Conservation (phyloP, 2,113 vertebrate genomes). For the Rhegmatorhina hoffmannsi region DNA sequence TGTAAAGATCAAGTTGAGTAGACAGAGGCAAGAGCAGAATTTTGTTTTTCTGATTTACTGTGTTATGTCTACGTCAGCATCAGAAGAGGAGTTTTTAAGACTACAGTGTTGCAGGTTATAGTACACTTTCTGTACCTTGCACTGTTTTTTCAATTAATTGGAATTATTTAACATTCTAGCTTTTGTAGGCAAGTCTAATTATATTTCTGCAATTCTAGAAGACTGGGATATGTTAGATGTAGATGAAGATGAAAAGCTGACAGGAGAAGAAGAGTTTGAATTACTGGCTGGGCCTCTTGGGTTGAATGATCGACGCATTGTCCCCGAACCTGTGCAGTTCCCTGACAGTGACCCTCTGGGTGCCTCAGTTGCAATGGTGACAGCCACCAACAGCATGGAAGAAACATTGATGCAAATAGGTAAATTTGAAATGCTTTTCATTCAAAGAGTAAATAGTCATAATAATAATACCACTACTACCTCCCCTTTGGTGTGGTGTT, state of each 20-base stretch:
- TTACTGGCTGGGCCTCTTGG: conserved; percentile 91
- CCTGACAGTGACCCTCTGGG: conserved; percentile 95
- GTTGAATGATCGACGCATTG: conserved; percentile 87
- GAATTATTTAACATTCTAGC: not conserved
- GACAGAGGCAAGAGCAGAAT: not conserved
- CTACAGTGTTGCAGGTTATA: not conserved
- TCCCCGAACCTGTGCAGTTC: conserved; percentile 95
- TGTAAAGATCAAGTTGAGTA: not conserved
- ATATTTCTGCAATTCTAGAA: conserved; percentile 76
- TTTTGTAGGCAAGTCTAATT: not conserved
- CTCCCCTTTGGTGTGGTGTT: not conserved
- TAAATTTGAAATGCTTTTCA: conserved; percentile 18
- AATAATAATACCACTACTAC: too few species aligned
- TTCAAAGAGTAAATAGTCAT: not conserved
- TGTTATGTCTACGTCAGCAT: not conserved
- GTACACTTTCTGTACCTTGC: not conserved
- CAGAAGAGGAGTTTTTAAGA: not conserved
- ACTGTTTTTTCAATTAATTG: not conserved
- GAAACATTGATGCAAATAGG: conserved; percentile 97
- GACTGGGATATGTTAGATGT: conserved; percentile 99
- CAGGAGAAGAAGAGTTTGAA: conserved; percentile 97
- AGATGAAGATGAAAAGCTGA: conserved; percentile 93
- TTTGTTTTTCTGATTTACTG: not conserved
- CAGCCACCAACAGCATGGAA: conserved; percentile 97
- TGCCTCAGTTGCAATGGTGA: conserved; percentile 96